phyloP scores from a whole-genome alignment of 37 sponge, comb jelly and placozoan genomes.

The Chondrilla cf. caribensis region DNA sequence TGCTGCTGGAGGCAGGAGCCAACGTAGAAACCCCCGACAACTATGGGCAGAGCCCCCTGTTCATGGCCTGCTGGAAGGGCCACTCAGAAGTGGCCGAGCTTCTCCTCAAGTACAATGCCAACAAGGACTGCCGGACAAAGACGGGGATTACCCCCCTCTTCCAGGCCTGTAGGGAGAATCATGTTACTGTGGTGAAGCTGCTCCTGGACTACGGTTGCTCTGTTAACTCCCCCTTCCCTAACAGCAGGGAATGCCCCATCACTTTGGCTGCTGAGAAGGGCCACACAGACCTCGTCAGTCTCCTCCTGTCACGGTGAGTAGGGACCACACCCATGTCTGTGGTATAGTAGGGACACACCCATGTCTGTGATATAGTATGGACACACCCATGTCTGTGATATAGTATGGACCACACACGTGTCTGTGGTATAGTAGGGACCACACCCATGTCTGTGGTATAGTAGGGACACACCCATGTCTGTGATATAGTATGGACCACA shows the following conservation, averaged over 20 bases:
- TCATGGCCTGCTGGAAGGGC: constrained; percentile 99
- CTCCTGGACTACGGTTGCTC: constrained; percentile 95
- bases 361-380: no score
- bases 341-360: no score
- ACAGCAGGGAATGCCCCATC: constrained; percentile 93
- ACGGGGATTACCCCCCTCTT: constrained; percentile 99
- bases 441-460: background rate
- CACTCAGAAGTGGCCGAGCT: constrained; percentile 90
- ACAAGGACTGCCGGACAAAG: constrained; percentile 95
- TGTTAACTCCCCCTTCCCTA: constrained; percentile 93
- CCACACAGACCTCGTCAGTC: constrained; percentile 67
- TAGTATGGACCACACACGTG: no score
- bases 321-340: background rate
- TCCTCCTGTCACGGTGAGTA: constrained; percentile 68
- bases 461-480: no score
- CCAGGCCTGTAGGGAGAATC: constrained; percentile 99
- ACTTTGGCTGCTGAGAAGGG: constrained; percentile 97
- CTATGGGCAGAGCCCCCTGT: constrained; percentile 97
- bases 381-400: background rate
- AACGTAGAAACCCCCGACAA: constrained; percentile 99
- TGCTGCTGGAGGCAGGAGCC: constrained; percentile 84
- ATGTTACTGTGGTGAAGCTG: constrained; percentile 91
- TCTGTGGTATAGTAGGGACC: background rate
- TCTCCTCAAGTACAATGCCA: constrained; percentile 84
- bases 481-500: background rate